These are phyloP conservation scores for Calypte anna DNA, from an alignment of 2,113 vertebrate genomes.

Conservation along the genomic window DNA sequence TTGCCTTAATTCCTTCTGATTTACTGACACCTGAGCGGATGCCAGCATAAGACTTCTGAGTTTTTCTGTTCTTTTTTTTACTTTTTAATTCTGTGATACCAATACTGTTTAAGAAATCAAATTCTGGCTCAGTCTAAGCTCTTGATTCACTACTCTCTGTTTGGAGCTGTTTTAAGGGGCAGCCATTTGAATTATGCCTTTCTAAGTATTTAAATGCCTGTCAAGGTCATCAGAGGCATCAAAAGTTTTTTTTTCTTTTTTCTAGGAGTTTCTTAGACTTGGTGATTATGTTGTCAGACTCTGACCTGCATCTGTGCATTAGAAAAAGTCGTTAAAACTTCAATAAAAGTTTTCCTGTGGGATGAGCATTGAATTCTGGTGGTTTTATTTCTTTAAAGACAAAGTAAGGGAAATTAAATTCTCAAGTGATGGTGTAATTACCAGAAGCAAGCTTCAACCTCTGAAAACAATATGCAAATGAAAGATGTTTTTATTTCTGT, in stretches of 20 bases:
- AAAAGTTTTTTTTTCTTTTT: neutral
- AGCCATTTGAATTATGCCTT: slow-evolving; percentile 11
- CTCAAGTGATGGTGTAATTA: neutral
- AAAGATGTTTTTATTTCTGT: neutral
- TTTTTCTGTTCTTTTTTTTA: neutral
- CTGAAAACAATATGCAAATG: neutral
- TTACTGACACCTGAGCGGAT: neutral
- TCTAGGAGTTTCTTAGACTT: neutral
- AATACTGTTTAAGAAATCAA: neutral
- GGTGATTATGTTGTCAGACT: slow-evolving; percentile 2
- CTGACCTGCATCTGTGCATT: neutral
- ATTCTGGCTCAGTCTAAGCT: neutral
- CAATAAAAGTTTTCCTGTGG: neutral
- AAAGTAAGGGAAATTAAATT: neutral
- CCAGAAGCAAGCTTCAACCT: neutral
- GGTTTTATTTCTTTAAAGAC: neutral
- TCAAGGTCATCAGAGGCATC: neutral
- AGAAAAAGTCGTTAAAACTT: neutral
- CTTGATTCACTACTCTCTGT: neutral
- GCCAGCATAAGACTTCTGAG: neutral
- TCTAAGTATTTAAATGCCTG: slow-evolving; percentile 30
- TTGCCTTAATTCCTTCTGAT: neutral
- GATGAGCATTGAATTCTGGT: neutral
- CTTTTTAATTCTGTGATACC: neutral
- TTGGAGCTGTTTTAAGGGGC: neutral